These are phyloP conservation scores for Lasioglossum figueresi DNA, from an alignment of 2,888 invertebrate genomes.

Conservation along the genomic window DNA sequence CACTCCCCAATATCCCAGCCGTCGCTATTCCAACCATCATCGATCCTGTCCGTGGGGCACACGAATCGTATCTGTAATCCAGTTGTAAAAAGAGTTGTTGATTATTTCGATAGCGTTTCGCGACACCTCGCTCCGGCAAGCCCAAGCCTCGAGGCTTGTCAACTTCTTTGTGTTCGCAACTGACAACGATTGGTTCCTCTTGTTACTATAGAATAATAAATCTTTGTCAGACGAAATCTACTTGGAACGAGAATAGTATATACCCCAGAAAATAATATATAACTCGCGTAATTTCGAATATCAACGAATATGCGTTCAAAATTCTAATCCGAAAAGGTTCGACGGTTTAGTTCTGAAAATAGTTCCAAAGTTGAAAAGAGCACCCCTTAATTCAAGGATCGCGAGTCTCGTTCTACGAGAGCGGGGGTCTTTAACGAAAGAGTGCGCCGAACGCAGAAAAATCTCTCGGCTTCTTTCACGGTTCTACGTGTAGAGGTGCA, in stretches of 20 bases:
- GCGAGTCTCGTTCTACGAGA: neutral
- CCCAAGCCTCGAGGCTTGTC: neutral
- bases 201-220: neutral
- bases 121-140: neutral
- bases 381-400: neutral
- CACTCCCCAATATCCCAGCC: slow-evolving; percentile 2
- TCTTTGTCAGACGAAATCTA: neutral
- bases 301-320: too few relatives aligned
- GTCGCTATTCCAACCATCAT: neutral
- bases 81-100: neutral
- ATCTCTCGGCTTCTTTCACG: neutral
- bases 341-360: too few relatives aligned
- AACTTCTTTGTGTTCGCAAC: neutral
- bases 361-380: neutral
- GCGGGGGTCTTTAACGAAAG: neutral
- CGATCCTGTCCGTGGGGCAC: neutral
- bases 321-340: too few relatives aligned
- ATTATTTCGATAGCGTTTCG: neutral
- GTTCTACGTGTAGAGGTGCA: neutral
- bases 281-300: too few relatives aligned
- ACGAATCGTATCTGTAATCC: neutral
- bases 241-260: neutral
- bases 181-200: neutral
- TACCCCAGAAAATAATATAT: neutral
- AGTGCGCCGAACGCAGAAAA: neutral